Base-by-base conservation (phyloP, 2,797 vertebrate species). In the Myotis daubentonii region DNA sequence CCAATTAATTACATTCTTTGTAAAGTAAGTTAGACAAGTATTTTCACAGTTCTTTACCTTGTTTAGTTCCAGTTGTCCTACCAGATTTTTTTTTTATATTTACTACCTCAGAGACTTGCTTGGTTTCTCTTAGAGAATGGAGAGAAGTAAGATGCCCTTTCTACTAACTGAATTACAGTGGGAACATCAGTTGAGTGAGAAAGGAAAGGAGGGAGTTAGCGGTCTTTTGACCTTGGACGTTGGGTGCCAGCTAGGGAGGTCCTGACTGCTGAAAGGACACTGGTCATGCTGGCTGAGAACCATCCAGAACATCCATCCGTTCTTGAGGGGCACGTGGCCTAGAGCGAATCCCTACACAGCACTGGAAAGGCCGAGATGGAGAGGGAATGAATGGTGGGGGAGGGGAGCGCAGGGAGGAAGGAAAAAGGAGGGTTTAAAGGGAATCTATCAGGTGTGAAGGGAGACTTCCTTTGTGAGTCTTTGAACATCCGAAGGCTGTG, bases 1-100 rank as follows among this genome's bases (percentile, higher is more conserved):
- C 38, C 71, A 6, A 71, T 68, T 41, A 93, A 66, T 81, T n/a
- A 79, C 70, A 83, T 87, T 86, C 25, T 81, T 87, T 78, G 66
- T 33, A 62, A 68, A 80, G 12, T 51, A 41, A 81, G 30, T 1
- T 62, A 53, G 5, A 36, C 4, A 36, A 41, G 16, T 33, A 13
- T 49, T 85, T 65, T 33, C 49, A 5, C 20, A 70, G 9, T 49
- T 89, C 25, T 70, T 72, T 25, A 2, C 9, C 66, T 80, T 75
- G 5, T 71, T 19, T 51, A 75, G 36, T 83, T 7, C 19, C 25
- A 79, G 28, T 60, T 87, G 70, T 53, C 30, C 57, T 83, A 19
- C 22, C 23, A 76, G 49, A 85, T 70, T 70, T 60, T 36, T 30
- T 72, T 78, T 78, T 17, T 49, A 16, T 74, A 53, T 72, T 87